Base-by-base conservation (phyloP, 2,113 vertebrate species). In the Buteo buteo region DNA sequence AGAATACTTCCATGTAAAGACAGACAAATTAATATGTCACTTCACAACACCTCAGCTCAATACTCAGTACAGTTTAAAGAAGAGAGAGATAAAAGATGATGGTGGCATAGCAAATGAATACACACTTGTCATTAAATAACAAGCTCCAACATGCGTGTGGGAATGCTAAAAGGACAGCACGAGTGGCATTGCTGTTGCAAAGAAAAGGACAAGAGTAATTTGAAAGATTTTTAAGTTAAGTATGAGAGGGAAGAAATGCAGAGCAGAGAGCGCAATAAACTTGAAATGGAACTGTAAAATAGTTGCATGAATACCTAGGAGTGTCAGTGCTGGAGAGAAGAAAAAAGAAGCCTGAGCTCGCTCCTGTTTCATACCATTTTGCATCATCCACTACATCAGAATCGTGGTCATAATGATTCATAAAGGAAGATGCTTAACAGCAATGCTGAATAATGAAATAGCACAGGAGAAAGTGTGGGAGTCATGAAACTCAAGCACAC, bases 401-500 rank as follows among this genome's bases (percentile, higher is more conserved):
- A 83, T 20, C 25, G 1, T 0, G 0, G 54, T 47, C 59, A 78
- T n/a, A 31, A 3, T 62, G 91, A 94, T 50, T 84, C 80, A 70
- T 49, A 52, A 59, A 59, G 38, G 77, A 86, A 94, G 67, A 62
- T 1, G 10, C 21, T 64, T 31, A 73, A 62, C 50, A 73, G 80
- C 12, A 14, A 5, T 16, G 17, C 2, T 78, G 40, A 88, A 84
- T 67, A 94, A 89, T 64, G 59, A 82, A 89, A 79, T 0, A 86
- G 55, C 47, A 32, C 5, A 10, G 44, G 54, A 86, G 31, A 62
- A 94, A 77, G 67, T 0, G 11, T 58, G 58, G 58, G 65, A 86
- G 38, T 34, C 1, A 0, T 8, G 29, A 86, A 36, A 54, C 9
- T 8, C 67, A 62, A 84, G 64, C 21, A 38, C 31, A 0, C 2